Evolutionary conservation across 2,888 invertebrate species (phyloP).

Genomic region (Timandra comae): DNA sequence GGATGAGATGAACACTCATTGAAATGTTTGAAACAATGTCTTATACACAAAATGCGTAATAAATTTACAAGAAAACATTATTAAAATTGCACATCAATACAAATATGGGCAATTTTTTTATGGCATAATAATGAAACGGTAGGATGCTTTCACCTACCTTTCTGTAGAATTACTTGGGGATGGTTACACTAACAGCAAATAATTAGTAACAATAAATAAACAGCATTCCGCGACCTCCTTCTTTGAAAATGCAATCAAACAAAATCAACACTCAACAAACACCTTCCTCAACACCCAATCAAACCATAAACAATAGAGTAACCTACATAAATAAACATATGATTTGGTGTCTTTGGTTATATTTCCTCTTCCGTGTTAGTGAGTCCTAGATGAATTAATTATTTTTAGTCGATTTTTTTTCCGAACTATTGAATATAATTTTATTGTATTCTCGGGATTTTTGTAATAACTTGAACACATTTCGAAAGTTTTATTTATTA

Average conservation of each 20-base stretch:
- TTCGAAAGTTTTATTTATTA: too few species aligned
- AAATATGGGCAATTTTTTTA: conserved; percentile 7
- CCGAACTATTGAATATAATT: background rate
- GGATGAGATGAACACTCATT: conserved; percentile 27
- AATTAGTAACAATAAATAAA: conserved; percentile 62
- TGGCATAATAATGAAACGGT: background rate
- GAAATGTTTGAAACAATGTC: too few species aligned
- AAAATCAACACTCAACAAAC: conserved; percentile 63
- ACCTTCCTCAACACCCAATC: conserved; percentile 66
- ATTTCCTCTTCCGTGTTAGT: conserved; percentile 34
- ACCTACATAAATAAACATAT: conserved; percentile 73
- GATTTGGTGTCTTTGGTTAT: conserved; percentile 44
- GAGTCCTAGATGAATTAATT: conserved; percentile 1
- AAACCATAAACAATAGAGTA: conserved; percentile 65
- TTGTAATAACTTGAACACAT: too few species aligned
- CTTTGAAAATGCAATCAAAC: conserved; percentile 46
- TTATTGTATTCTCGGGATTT: too few species aligned
- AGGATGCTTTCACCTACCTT: conserved; percentile 44
- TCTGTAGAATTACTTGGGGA: conserved; percentile 37
- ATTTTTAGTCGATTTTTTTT: conserved; percentile 5
- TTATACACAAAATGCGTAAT: conserved; percentile 63
- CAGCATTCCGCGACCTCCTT: conserved; percentile 68
- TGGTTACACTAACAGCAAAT: conserved; percentile 54
- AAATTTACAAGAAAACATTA: conserved; percentile 37
- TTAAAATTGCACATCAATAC: background rate